phyloP scores from a whole-genome alignment of 2,888 invertebrate species.

The Phorcus lineatus region DNA sequence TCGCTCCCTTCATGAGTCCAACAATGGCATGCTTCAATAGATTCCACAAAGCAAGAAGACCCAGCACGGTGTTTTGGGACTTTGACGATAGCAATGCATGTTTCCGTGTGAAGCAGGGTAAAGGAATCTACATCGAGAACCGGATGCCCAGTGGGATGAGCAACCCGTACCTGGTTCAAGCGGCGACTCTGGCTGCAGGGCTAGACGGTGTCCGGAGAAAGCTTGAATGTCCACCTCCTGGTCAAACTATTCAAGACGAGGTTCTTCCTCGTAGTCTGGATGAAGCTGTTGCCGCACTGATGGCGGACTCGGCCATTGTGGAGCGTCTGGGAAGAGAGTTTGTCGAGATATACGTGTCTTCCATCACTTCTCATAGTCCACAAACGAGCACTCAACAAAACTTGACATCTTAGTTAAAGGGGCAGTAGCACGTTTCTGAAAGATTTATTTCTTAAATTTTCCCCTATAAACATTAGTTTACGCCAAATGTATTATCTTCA shows the following conservation, averaged over 20 bases:
- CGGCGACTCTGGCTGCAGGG: conserved; percentile 32
- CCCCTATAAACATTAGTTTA: too few relatives aligned
- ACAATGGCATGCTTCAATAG: conserved; percentile 33
- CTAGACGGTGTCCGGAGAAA: conserved; percentile 28
- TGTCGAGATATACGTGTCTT: background rate
- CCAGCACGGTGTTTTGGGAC: background rate
- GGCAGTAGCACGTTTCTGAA: too few relatives aligned
- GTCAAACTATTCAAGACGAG: background rate
- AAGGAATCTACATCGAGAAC: conserved; percentile 27
- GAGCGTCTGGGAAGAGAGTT: conserved; percentile 21
- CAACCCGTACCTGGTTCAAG: conserved; percentile 33
- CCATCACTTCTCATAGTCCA: too few relatives aligned
- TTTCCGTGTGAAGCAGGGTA: background rate
- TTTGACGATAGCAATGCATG: background rate
- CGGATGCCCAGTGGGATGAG: conserved; percentile 23
- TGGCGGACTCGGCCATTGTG: conserved; percentile 18
- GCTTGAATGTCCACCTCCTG: conserved; percentile 18
- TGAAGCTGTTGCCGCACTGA: conserved; percentile 25
- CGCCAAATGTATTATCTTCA: too few relatives aligned
- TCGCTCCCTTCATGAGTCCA: conserved; percentile 31
- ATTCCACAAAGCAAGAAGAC: background rate
- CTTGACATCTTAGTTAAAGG: too few relatives aligned
- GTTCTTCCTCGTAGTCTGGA: conserved; percentile 18
- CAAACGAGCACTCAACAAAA: too few relatives aligned
- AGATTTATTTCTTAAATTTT: too few relatives aligned